Evolutionary conservation across 1,140 invertebrate species (phyloP), one percentile per base, ranked within the genome.

Genomic region (Bemisia tabaci): DNA sequence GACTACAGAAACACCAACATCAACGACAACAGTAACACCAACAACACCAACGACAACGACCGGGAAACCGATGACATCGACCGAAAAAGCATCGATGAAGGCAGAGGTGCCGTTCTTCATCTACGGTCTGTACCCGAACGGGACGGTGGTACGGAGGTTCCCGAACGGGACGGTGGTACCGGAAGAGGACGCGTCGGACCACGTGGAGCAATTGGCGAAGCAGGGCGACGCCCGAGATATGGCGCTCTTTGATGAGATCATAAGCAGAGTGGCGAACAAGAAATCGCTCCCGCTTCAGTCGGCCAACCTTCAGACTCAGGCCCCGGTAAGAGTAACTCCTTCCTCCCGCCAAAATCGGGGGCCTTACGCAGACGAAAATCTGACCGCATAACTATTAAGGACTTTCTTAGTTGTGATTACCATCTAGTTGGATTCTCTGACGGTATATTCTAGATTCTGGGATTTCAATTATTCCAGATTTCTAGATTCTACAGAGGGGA

Each of bases 101-200:
- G 67, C 68, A 11, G 69, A 71, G 22, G 26, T 71, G 1, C 71
- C 71, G 12, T 73, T 73, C 59, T 66, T 71, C 12, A 68, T 73
- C 26, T 73, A 70, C 67, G 72, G 72, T 9, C 63, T 72, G 2
- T 73, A 70, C 63, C 72, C 72, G 9, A 73, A 73, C 62, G 71
- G 71, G 5, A 73, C 72, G n/a, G 68, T 73, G n/a, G 71, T 72
- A 12, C 65, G 68, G 60, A 68, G 66, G 26, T 73, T 69, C 39
- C 72, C 72, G 2, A 73, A 73, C 60, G 72, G 72, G 1, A 73
- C 71, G 0, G 64, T 70, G 0, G 65, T 73, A 12, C 72, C 72
- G 17, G 72, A 73, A n/a, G 71, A 71, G 63, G 24, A 64, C 23
- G 69, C 71, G 12, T 69, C 68, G 26, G 67, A 68, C 33, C 69